phyloP scores from a whole-genome alignment of 2,888 invertebrate genomes.

The Volucella inanis region DNA sequence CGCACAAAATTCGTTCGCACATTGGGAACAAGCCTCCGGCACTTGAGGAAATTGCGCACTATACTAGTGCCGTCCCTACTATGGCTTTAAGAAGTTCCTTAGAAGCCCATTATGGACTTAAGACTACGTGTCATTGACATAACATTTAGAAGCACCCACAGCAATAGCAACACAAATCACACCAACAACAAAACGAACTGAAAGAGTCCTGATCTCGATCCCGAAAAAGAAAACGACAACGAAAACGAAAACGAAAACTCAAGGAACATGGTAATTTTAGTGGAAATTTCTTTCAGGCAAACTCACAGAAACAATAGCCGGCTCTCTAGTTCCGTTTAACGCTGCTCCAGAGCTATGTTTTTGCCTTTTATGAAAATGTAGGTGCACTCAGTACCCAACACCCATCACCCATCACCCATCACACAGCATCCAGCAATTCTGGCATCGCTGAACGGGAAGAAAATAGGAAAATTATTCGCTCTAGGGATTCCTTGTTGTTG shows the following conservation, averaged over 20 bases:
- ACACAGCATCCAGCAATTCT: no score
- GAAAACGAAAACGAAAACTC: neutral
- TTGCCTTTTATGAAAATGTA: conserved; percentile 15
- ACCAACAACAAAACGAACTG: neutral
- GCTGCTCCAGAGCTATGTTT: conserved; percentile 3
- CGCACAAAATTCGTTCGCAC: conserved; percentile 37
- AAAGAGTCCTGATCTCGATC: no score
- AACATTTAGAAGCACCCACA: conserved; percentile 25
- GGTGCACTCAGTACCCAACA: neutral
- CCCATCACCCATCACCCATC: no score
- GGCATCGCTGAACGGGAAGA: conserved; percentile 17
- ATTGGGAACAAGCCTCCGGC: conserved; percentile 28
- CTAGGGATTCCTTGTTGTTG: conserved; percentile 22
- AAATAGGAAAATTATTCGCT: conserved; percentile 65
- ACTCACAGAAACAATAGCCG: conserved; percentile 28
- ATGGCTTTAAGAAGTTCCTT: conserved; percentile 29
- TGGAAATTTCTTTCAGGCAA: conserved; percentile 51
- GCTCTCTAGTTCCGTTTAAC: conserved; percentile 9
- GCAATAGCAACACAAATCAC: neutral
- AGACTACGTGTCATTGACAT: conserved; percentile 54
- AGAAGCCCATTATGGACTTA: conserved; percentile 50
- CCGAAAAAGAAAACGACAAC: no score
- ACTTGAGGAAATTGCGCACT: conserved; percentile 3
- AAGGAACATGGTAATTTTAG: conserved; percentile 49
- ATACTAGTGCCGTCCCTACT: conserved; percentile 5